A percentile compares a stretch with the other conserved stretches of the same genome.
Conservation (phyloP, 2,888 invertebrate genomes). For the Criorhina ranunculi region DNA sequence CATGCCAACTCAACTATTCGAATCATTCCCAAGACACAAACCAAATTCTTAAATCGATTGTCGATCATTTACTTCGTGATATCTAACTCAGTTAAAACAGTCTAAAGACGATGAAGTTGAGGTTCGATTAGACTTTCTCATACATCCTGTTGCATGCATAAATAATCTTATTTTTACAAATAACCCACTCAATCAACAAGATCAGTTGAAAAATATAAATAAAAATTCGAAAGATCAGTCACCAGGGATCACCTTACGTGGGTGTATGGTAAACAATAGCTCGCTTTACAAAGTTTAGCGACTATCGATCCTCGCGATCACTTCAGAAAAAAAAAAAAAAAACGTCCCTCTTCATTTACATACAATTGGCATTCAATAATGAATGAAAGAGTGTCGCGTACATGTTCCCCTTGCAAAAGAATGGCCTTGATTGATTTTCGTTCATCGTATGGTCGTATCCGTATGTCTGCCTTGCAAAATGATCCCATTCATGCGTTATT, state of each 20-base stretch:
- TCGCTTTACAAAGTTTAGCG: conserved; percentile 36
- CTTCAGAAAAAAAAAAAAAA: not conserved
- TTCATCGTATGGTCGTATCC: conserved; percentile 12
- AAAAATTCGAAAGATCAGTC: not conserved
- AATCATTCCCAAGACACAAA: too few species aligned
- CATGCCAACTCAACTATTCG: too few species aligned
- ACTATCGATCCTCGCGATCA: conserved; percentile 60
- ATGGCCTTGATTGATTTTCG: conserved; percentile 61
- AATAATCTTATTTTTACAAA: too few species aligned
- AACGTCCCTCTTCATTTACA: conserved; percentile 40
- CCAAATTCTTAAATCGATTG: too few species aligned
- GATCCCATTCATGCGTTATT: conserved; percentile 66
- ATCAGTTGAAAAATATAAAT: too few species aligned
- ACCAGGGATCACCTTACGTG: not conserved
- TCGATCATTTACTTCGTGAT: too few species aligned
- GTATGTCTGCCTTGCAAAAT: conserved; percentile 28
- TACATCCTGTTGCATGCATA: not conserved
- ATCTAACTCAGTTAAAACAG: too few species aligned
- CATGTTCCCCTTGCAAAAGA: conserved; percentile 1
- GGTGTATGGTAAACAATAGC: conserved; percentile 11
- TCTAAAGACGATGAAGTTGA: too few species aligned
- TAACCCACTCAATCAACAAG: too few species aligned
- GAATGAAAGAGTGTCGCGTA: conserved; percentile 44
- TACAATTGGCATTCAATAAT: conserved; percentile 67
- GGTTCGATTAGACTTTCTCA: not conserved